phyloP scores from a whole-genome alignment of 2,113 vertebrate genomes.

The Hemiprocne comata region DNA sequence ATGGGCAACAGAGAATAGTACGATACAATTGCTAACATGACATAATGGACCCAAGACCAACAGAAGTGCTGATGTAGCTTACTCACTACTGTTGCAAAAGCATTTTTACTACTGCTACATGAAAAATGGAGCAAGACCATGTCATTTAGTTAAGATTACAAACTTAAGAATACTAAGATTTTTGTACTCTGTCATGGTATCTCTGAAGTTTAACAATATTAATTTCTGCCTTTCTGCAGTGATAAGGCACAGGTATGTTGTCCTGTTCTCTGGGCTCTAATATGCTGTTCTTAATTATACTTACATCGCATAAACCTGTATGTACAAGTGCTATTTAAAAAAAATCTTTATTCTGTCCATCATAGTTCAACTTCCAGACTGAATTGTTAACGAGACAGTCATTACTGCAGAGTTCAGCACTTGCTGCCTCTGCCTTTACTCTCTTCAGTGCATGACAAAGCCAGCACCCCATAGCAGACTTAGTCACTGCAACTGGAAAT shows the following conservation, averaged over 20 bases:
- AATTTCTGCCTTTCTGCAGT: neutral
- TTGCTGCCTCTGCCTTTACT: neutral
- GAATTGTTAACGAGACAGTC: neutral
- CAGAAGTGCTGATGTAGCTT: constrained; percentile 33
- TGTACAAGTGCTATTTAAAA: neutral
- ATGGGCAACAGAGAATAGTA: constrained; percentile 34
- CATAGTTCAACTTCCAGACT: neutral
- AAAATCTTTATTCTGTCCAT: neutral
- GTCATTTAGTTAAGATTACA: neutral
- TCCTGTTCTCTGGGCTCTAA: neutral
- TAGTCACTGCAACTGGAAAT: neutral
- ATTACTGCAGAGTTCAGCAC: neutral
- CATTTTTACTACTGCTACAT: constrained; percentile 1
- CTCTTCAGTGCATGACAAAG: neutral
- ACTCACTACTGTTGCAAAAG: constrained; percentile 6
- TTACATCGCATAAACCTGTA: neutral
- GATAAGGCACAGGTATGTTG: neutral
- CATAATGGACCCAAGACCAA: constrained; percentile 20
- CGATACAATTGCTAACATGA: neutral
- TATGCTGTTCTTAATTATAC: neutral
- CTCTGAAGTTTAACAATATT: neutral
- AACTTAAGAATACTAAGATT: neutral
- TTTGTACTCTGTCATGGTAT: fast-evolving
- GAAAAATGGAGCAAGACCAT: neutral
- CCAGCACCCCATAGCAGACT: neutral